Evolutionary conservation across 2,113 vertebrate species (phyloP).

Genomic region (Collichthys lucidus): DNA sequence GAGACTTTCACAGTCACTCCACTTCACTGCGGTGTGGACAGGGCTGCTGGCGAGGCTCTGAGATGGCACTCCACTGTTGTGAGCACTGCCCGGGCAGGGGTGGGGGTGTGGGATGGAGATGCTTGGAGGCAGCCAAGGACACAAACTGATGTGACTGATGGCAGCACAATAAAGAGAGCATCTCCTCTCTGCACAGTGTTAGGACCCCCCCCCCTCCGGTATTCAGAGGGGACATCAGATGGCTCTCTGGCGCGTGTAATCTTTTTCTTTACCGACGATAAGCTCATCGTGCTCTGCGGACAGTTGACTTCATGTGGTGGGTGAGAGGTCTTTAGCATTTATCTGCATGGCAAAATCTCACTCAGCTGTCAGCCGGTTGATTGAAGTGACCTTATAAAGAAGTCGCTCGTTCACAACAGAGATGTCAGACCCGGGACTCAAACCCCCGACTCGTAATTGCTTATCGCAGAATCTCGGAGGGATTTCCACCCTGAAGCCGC

Average conservation of each 20-base stretch:
- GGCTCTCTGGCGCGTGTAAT: slow-evolving; percentile 62
- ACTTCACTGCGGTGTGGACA: slow-evolving; percentile 60
- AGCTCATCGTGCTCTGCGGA: slow-evolving; percentile 58
- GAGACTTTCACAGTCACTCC: slow-evolving; percentile 70
- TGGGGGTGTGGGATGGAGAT: slow-evolving; percentile 39
- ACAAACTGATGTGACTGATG: slow-evolving; percentile 78
- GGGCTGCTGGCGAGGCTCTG: slow-evolving; percentile 67
- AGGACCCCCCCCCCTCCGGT: slow-evolving; percentile 52
- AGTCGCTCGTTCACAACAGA: slow-evolving; percentile 39
- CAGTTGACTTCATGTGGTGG: slow-evolving; percentile 35
- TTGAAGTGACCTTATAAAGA: slow-evolving; percentile 47
- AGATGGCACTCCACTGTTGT: slow-evolving; percentile 62
- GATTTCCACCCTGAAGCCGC: neutral
- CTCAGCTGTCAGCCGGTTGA: slow-evolving; percentile 47
- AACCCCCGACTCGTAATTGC: slow-evolving; percentile 20
- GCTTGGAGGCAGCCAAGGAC: slow-evolving; percentile 73
- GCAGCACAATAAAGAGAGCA: slow-evolving; percentile 79
- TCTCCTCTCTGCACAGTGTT: slow-evolving; percentile 54
- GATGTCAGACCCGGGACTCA: neutral
- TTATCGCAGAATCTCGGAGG: slow-evolving; percentile 7
- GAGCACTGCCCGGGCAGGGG: slow-evolving; percentile 32
- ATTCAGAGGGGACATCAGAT: slow-evolving; percentile 59
- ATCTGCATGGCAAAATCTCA: slow-evolving; percentile 19
- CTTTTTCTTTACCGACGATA: slow-evolving; percentile 58
- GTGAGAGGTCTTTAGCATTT: slow-evolving; percentile 42